Base-by-base conservation (phyloP, 1,140 invertebrate genomes). In the Dufourea novaeangliae region DNA sequence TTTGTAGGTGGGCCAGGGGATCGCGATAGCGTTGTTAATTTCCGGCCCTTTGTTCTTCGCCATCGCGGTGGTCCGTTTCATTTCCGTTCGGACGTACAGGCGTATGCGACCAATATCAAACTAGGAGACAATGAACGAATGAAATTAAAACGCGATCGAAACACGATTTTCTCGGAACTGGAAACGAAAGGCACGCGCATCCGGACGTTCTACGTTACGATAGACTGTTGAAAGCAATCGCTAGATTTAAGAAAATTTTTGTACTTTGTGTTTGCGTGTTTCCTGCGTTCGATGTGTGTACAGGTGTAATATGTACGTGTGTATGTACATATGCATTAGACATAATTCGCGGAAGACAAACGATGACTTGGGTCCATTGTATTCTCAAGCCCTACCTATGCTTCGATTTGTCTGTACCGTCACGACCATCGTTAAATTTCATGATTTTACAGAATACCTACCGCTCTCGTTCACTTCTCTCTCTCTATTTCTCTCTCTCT, bases 21-120 rank as follows among this genome's bases (percentile, higher is more conserved):
- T 32, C 37, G 63, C 41, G 39, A 67, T 22, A 56, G n/a, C 62
- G 69, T 79, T 75, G 68, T 75, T 79, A 84, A 84, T 84, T 84
- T 84, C 82, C 82, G 70, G 64, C 56, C 37, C 80, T 84, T 83
- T 84, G 82, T 84, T 83, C 59, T 8, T 75, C 68, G 70, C 46
- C 46, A 56, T 37, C 46, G 56, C 63, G 59, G n/a, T 34, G 32
- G 66, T 70, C 37, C 39, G 71, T 84, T 83, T 84, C 69, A 83
- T 84, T 84, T 84, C 80, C 81, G 81, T 67, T 78, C 37, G n/a
- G 64, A 69, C 54, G 57, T 29, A n/a, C 29, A n/a, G n/a, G 46
- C 17, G 29, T 57, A 22, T 17, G 11, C n/a, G n/a, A 1, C 11
- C 44, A 34, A 25, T 7, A 12, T 27, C 63, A 32, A 62, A 52